phyloP scores from a whole-genome alignment of 1,140 invertebrate genomes.

The Drosophila punjabiensis region DNA sequence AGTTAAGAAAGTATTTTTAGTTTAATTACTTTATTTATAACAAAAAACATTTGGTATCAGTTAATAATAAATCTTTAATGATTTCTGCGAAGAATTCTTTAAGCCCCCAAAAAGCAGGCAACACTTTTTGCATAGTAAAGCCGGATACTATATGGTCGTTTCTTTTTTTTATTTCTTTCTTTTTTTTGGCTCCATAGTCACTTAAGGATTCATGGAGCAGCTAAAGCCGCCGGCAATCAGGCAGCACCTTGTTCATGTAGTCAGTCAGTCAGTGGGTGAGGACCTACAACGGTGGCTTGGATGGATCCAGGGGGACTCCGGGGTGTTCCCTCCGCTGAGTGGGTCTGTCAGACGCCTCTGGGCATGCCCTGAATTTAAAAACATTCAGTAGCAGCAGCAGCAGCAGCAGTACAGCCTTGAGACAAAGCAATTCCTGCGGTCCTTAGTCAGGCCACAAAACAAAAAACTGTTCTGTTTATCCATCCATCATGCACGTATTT shows the following conservation, averaged over 20 bases:
- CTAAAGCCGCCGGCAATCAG: conserved; percentile 44
- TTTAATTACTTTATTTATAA: too few relatives aligned
- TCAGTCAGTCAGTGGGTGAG: conserved; percentile 44
- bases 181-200: conserved; percentile 38
- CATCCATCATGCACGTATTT: conserved; percentile 60
- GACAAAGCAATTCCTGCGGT: conserved; percentile 29
- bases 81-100: too few relatives aligned
- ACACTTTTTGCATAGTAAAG: background rate
- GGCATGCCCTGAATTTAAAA: conserved; percentile 71
- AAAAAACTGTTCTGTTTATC: conserved; percentile 28
- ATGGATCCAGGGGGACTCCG: background rate
- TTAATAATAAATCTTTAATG: too few relatives aligned
- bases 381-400: conserved; percentile 17
- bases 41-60: too few relatives aligned
- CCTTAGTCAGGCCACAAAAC: background rate
- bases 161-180: background rate
- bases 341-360: conserved; percentile 38
- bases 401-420: conserved; percentile 26
- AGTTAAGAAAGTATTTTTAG: too few relatives aligned
- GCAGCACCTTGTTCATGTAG: conserved; percentile 60
- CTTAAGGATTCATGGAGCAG: conserved; percentile 71
- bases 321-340: conserved; percentile 21
- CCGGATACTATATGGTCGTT: background rate
- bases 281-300: background rate
- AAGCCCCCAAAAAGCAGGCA: background rate